Conservation (phyloP, 2,113 vertebrate species). For the Micromys minutus region DNA sequence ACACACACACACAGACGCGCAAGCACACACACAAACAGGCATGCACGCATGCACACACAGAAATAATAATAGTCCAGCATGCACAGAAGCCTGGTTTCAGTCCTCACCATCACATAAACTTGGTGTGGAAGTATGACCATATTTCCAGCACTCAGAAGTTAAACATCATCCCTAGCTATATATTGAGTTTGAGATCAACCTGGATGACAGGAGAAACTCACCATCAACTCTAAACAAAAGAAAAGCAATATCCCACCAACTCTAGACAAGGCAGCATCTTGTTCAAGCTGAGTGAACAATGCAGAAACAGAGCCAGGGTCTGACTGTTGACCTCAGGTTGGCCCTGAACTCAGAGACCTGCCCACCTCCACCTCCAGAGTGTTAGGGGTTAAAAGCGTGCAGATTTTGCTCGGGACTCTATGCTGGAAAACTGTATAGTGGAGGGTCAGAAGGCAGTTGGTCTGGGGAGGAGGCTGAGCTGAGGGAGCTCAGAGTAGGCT, state of each 20-base stretch:
- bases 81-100: background rate
- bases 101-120: background rate
- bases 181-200: background rate
- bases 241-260: too few species aligned
- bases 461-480: accelerated
- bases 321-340: background rate
- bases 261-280: background rate
- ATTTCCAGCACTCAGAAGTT: background rate
- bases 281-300: background rate
- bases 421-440: background rate
- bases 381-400: background rate
- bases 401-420: background rate
- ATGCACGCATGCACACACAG: background rate
- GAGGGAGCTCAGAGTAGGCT: too few species aligned
- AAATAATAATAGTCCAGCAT: too few species aligned
- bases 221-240: background rate
- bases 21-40: background rate
- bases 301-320: background rate
- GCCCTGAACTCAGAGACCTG: background rate
- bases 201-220: background rate
- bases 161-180: background rate
- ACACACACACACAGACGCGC: accelerated
- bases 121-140: background rate
- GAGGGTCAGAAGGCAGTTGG: accelerated
- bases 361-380: background rate